phyloP scores from a whole-genome alignment of 1,140 invertebrate genomes.

The Drosophila arizonae region DNA sequence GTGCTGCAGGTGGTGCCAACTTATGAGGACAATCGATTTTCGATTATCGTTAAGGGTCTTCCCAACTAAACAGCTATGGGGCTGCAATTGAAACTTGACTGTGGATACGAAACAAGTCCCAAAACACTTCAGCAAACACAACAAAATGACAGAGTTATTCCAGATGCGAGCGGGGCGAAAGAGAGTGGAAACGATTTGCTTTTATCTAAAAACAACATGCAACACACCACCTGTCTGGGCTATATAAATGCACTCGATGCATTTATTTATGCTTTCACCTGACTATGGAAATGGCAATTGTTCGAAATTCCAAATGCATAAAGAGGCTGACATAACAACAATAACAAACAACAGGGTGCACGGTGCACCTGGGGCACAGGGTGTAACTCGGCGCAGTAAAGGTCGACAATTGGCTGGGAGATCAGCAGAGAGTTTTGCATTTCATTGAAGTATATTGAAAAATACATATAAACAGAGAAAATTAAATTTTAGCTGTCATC shows the following conservation, averaged over 20 bases:
- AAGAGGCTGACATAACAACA: not conserved
- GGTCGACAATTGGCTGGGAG: constrained; percentile 55
- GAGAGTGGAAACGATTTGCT: constrained; percentile 17
- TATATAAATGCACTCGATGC: constrained; percentile 34
- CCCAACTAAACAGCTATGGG: constrained; percentile 1
- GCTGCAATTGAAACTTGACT: constrained; percentile 45
- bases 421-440: constrained; percentile 45
- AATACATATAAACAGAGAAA: constrained; percentile 60
- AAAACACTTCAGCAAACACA: constrained; percentile 9
- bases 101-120: constrained; percentile 18
- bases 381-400: constrained; percentile 1
- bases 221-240: constrained; percentile 10
- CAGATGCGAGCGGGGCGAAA: not conserved
- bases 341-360: not conserved
- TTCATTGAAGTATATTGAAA: constrained; percentile 56
- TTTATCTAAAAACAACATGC: constrained; percentile 5
- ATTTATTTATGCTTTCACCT: constrained; percentile 42
- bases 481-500: constrained; percentile 60
- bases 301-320: constrained; percentile 47
- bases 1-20: constrained; percentile 29
- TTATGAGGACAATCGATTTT: constrained; percentile 62
- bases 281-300: constrained; percentile 23
- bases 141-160: constrained; percentile 28
- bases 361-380: not conserved
- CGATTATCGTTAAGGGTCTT: constrained; percentile 47